A percentile compares a stretch with the other conserved stretches of the same genome.
Evolutionary conservation across 1,140 invertebrate species (phyloP).

Genomic region (Parapsyche elsis): DNA sequence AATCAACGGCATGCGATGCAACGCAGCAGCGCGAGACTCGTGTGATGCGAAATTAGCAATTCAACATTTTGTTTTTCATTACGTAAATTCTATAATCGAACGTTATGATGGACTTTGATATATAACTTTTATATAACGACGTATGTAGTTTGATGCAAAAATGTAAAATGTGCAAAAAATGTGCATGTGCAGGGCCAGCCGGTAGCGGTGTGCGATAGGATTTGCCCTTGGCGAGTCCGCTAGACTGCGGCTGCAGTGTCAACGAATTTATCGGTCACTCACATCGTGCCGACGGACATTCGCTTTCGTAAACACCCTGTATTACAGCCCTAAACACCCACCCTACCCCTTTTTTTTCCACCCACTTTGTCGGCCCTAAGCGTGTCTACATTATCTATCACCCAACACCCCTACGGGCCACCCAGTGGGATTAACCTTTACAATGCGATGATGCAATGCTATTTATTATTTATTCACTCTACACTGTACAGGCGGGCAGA

Average conservation of each 20-base stretch:
- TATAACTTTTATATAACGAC: too few relatives aligned
- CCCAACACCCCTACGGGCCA: not conserved
- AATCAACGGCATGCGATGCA: too few relatives aligned
- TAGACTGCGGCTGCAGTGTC: conserved; percentile 52
- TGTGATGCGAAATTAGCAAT: too few relatives aligned
- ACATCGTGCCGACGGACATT: conserved; percentile 6
- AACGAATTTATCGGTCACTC: conserved; percentile 56
- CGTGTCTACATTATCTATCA: too few relatives aligned
- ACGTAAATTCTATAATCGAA: too few relatives aligned
- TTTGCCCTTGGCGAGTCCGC: conserved; percentile 55
- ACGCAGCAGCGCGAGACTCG: too few relatives aligned
- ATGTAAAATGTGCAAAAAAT: too few relatives aligned
- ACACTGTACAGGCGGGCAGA: too few relatives aligned
- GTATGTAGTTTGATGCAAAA: too few relatives aligned
- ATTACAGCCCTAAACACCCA: conserved; percentile 8
- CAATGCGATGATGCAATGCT: not conserved
- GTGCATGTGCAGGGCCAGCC: not conserved
- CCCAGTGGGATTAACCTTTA: not conserved
- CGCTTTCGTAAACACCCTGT: conserved; percentile 13
- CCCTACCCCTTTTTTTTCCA: not conserved
- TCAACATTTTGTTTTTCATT: too few relatives aligned
- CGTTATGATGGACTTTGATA: too few relatives aligned
- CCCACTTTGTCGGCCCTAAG: not conserved
- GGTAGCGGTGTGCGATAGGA: conserved; percentile 47
- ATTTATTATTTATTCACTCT: too few relatives aligned